phyloP scores from a whole-genome alignment of 2,888 invertebrate species.

The Phaonia tiefii region DNA sequence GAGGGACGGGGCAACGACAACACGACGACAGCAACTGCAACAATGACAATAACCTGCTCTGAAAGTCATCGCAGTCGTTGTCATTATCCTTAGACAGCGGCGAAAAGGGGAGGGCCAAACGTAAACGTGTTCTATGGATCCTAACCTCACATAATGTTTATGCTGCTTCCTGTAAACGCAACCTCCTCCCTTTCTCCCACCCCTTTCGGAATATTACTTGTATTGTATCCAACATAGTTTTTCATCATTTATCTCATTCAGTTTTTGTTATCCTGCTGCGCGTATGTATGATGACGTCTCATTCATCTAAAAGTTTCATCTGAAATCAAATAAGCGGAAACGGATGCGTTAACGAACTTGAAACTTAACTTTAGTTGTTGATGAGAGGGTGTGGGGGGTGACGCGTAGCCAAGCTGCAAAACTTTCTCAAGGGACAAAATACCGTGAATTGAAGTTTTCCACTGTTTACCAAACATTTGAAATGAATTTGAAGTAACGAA shows the following conservation, averaged over 20 bases:
- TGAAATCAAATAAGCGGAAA: slow-evolving; percentile 69
- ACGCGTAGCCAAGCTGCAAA: too few relatives aligned
- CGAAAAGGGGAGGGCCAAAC: slow-evolving; percentile 5
- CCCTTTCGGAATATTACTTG: slow-evolving; percentile 7
- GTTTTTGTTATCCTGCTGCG: background rate
- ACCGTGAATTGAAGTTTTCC: slow-evolving; percentile 13
- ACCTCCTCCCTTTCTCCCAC: too few relatives aligned
- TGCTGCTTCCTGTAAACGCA: too few relatives aligned
- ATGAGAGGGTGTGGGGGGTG: background rate
- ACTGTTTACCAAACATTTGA: slow-evolving; percentile 13
- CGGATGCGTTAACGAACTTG: slow-evolving; percentile 71
- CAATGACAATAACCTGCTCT: slow-evolving; percentile 28
- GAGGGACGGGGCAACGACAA: slow-evolving; percentile 1
- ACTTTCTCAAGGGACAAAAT: background rate
- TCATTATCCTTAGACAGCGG: slow-evolving; percentile 49
- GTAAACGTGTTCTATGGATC: too few relatives aligned
- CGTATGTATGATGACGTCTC: slow-evolving; percentile 25
- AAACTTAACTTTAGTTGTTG: slow-evolving; percentile 65
- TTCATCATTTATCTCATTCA: background rate
- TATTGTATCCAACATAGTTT: slow-evolving; percentile 9
- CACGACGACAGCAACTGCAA: slow-evolving; percentile 39
- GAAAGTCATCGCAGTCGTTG: slow-evolving; percentile 18
- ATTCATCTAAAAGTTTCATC: slow-evolving; percentile 67
- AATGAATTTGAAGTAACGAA: too few relatives aligned
- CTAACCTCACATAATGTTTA: background rate